A percentile compares a stretch with the other conserved stretches of the same genome.
Evolutionary conservation across 2,888 invertebrate species (phyloP).

Genomic region (Stenotaenia linearis): DNA sequence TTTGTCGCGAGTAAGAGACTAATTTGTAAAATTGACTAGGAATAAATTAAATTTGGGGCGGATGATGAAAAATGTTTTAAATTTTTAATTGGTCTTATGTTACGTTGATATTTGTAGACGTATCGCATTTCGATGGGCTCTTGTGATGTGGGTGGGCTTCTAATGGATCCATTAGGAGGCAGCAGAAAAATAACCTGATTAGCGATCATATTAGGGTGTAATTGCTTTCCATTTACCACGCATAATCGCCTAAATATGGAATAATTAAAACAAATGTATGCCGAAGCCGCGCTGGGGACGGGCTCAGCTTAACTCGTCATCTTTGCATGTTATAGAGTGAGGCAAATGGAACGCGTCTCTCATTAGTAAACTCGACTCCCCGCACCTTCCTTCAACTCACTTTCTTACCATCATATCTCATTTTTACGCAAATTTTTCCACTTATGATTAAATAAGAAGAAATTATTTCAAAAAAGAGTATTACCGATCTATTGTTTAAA

Average conservation of each 20-base stretch:
- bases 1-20: not conserved
- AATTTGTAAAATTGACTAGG: slow-evolving; percentile 15
- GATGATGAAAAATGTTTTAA: slow-evolving; percentile 26
- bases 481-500: too few relatives aligned
- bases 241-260: slow-evolving; percentile 34
- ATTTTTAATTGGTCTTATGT: slow-evolving; percentile 21
- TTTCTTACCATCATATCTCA: not conserved
- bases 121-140: slow-evolving; percentile 15
- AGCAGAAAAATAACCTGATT: slow-evolving; percentile 33
- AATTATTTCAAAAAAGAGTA: too few relatives aligned
- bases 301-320: slow-evolving; percentile 26
- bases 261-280: slow-evolving; percentile 34
- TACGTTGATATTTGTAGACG: slow-evolving; percentile 17
- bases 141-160: slow-evolving; percentile 18
- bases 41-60: slow-evolving; percentile 24
- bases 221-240: slow-evolving; percentile 34
- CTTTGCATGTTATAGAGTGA: slow-evolving; percentile 2
- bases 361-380: not conserved
- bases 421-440: not conserved
- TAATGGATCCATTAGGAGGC: slow-evolving; percentile 20
- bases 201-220: slow-evolving; percentile 33
- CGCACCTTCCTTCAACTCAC: not conserved
- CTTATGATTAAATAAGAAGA: not conserved
- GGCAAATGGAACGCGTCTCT: slow-evolving; percentile 9
- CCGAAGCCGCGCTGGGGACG: slow-evolving; percentile 26